Conservation (phyloP, 2,888 invertebrate genomes). For the Blera fallax region DNA sequence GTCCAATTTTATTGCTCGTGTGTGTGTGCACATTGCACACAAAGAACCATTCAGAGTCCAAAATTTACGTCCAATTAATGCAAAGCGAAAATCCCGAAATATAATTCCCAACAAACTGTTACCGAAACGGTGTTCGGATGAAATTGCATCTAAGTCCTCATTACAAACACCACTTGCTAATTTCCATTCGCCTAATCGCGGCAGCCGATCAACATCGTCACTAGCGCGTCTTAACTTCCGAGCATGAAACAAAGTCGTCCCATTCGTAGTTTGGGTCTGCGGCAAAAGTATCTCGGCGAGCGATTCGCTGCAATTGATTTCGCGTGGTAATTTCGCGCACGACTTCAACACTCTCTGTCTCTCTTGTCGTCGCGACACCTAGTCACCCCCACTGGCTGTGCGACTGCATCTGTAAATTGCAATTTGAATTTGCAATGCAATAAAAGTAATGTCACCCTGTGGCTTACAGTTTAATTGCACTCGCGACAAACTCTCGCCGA, state of each 20-base stretch:
- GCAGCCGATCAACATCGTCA: slow-evolving; percentile 47
- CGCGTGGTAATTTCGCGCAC: slow-evolving; percentile 65
- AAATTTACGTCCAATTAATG: slow-evolving; percentile 9
- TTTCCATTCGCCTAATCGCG: slow-evolving; percentile 66
- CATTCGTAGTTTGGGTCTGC: background rate
- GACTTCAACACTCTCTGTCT: slow-evolving; percentile 44
- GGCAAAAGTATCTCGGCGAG: background rate
- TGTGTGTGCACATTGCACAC: background rate
- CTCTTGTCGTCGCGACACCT: background rate
- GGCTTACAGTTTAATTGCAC: slow-evolving; percentile 71
- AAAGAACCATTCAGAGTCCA: background rate
- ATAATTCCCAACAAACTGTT: slow-evolving; percentile 21
- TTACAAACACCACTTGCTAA: slow-evolving; percentile 71
- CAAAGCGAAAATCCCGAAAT: background rate
- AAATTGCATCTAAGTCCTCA: slow-evolving; percentile 58
- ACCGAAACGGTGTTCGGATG: slow-evolving; percentile 35
- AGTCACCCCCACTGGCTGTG: background rate
- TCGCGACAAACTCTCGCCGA: slow-evolving; percentile 65
- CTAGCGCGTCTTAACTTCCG: slow-evolving; percentile 57
- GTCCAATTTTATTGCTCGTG: slow-evolving; percentile 23
- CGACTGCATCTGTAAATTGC: slow-evolving; percentile 41
- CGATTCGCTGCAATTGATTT: slow-evolving; percentile 59
- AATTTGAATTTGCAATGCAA: slow-evolving; percentile 61
- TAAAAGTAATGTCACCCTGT: slow-evolving; percentile 72
- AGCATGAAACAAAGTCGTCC: slow-evolving; percentile 22